A percentile compares a stretch with the other conserved stretches of the same genome.
phyloP scores from a whole-genome alignment of 2,113 vertebrate species.

The Nibea albiflora region DNA sequence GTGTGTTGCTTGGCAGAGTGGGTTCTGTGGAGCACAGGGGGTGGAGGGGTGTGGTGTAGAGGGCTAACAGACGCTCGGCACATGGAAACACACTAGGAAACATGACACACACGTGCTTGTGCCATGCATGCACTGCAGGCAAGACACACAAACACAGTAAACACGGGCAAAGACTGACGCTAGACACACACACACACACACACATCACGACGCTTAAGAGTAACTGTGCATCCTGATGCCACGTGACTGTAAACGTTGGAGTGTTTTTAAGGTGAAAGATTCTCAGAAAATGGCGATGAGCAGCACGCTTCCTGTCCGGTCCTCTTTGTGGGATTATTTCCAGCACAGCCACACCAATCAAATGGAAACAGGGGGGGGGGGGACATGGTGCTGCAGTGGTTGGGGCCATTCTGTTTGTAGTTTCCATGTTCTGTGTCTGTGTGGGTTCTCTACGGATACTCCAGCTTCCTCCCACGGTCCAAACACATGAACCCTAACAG shows the following conservation, averaged over 20 bases:
- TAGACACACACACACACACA: slow-evolving; percentile 19
- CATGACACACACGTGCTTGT: slow-evolving; percentile 70
- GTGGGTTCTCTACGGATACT: too few relatives aligned
- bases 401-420: too few relatives aligned
- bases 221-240: slow-evolving; percentile 12
- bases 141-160: slow-evolving; percentile 42
- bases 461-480: too few relatives aligned
- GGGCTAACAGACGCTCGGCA: slow-evolving; percentile 57
- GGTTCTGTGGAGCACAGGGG: slow-evolving; percentile 3
- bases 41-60: neutral
- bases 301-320: neutral
- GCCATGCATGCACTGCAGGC: slow-evolving; percentile 48
- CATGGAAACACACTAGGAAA: slow-evolving; percentile 64
- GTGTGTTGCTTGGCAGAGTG: slow-evolving; percentile 7
- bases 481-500: too few relatives aligned
- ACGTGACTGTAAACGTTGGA: neutral
- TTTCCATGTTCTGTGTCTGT: too few relatives aligned
- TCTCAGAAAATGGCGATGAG: neutral
- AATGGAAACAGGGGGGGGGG: too few relatives aligned
- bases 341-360: neutral
- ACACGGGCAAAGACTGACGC: slow-evolving; percentile 36
- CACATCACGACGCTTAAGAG: slow-evolving; percentile 1
- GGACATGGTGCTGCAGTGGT: too few relatives aligned
- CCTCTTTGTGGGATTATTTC: neutral
- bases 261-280: slow-evolving; percentile 1